Evolutionary conservation across 2,113 vertebrate genomes (phyloP).

Genomic region (Oreochromis niloticus): DNA sequence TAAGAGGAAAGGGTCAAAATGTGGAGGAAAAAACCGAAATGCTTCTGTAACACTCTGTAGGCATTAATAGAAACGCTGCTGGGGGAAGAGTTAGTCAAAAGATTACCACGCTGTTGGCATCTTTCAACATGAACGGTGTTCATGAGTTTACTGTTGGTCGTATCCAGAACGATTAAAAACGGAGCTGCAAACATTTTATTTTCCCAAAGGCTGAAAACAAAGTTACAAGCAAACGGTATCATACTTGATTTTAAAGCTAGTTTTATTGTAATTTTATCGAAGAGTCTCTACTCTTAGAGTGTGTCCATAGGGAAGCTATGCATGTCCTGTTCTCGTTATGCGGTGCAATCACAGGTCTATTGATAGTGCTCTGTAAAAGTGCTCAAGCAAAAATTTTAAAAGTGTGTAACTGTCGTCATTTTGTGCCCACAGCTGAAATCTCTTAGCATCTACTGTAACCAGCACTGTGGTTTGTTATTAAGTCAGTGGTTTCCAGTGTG

Average conservation of each 20-base stretch:
- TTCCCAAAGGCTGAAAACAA: constrained; percentile 51
- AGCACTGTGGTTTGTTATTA: constrained; percentile 75
- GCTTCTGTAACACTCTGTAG: constrained; percentile 36
- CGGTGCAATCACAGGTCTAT: constrained; percentile 79
- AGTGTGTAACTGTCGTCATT: constrained; percentile 75
- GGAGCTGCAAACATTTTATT: constrained; percentile 54
- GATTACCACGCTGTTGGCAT: constrained; percentile 31
- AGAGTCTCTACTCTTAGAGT: constrained; percentile 70
- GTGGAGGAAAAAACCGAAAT: neutral
- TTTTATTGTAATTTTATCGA: constrained; percentile 69
- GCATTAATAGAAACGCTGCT: constrained; percentile 13
- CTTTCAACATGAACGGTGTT: constrained; percentile 38
- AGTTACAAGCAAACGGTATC: constrained; percentile 51
- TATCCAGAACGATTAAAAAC: constrained; percentile 25
- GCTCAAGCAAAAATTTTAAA: constrained; percentile 74
- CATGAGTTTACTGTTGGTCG: constrained; percentile 36
- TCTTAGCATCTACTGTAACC: constrained; percentile 75
- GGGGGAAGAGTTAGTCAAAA: constrained; percentile 11
- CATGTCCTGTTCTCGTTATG: constrained; percentile 77
- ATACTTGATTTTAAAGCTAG: constrained; percentile 69
- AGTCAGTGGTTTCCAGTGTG: constrained; percentile 75
- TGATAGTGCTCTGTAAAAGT: constrained; percentile 80
- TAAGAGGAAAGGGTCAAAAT: constrained; percentile 9
- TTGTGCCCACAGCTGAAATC: constrained; percentile 75
- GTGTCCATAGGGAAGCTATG: constrained; percentile 77